Conservation (phyloP, 30 jellyfish, hydroid and myxozoan genomes). For the Aurelia sp. region DNA sequence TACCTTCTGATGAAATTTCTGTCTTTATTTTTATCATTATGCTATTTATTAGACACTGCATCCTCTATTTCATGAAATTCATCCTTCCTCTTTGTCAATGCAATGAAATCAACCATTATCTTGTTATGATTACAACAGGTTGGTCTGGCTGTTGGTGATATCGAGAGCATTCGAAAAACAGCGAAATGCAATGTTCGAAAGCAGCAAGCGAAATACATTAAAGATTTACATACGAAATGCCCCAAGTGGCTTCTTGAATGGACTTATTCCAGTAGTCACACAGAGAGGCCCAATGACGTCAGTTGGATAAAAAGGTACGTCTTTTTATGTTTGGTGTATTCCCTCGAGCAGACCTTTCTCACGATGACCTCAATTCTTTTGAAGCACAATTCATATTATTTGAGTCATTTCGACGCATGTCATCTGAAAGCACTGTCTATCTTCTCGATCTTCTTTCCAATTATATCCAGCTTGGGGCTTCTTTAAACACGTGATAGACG, state of each 20-base stretch:
- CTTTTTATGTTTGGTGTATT: neutral
- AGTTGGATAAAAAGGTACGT: conserved; percentile 1
- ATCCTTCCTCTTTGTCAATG: neutral
- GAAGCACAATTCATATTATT: too few species aligned
- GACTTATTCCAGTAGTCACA: conserved; percentile 17
- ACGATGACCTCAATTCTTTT: too few species aligned
- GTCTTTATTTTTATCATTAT: too few species aligned
- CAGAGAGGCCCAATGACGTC: conserved; percentile 23
- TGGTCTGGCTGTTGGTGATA: conserved; percentile 89
- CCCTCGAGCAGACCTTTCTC: too few species aligned
- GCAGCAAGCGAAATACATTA: conserved; percentile 36
- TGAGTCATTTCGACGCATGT: too few species aligned
- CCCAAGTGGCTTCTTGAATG: conserved; percentile 27
- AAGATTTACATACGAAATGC: conserved; percentile 17
- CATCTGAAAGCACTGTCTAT: too few species aligned
- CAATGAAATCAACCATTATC: neutral
- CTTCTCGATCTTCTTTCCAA: too few species aligned
- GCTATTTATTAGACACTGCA: too few species aligned
- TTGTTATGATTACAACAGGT: conserved; percentile 20
- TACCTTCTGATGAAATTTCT: too few species aligned
- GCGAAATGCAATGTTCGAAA: conserved; percentile 45
- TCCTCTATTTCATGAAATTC: too few species aligned
- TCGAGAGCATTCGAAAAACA: conserved; percentile 67
- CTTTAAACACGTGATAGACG: too few species aligned
- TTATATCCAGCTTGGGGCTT: too few species aligned